Evolutionary conservation across 1,140 invertebrate species (phyloP), one percentile per base, ranked within the genome.

Genomic region (Dufourea novaeangliae): DNA sequence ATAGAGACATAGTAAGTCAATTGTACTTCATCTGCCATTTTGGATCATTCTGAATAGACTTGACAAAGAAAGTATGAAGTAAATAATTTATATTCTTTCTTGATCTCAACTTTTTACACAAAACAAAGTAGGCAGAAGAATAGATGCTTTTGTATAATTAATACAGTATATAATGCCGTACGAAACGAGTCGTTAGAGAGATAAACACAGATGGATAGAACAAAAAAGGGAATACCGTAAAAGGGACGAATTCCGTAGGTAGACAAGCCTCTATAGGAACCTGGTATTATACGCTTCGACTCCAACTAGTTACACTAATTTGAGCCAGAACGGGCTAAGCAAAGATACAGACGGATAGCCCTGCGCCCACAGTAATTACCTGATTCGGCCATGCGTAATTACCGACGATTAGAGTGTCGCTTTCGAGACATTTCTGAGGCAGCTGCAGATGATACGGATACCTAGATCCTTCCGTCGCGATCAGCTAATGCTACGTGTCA

Each of bases 301-400:
- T 78, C 78, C 41, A 72, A 59, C 86, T 86, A 89, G 88, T 89
- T 88, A 83, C 69, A 68, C 78, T 69, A 85, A 87, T 78, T 85
- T 32, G 44, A 59, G 56, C 44, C 71, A 75, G 88, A 89, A 82
- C 80, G 86, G 71, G 76, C 78, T 79, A 87, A 82, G 79, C 76
- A 81, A 88, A 82, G 71, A 75, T 72, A 73, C 70, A 82, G 88
- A 85, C 56, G 79, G 64, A 72, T 79, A 44, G 37, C 14, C 17
- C 44, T 22, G 32, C 34, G 64, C 50, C 41, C 64, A 61, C n/a
- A 29, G 79, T 89, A 89, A 89, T 88, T 87, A 86, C 80, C 86
- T 87, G 85, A 89, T 89, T 89, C 83, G 82, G 71, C 78, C 69
- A 73, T 80, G 74, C 77, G 87, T 75, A 87, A 88, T 89, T 87